phyloP scores from a whole-genome alignment of 1,140 invertebrate genomes.

The Lithobius niger region DNA sequence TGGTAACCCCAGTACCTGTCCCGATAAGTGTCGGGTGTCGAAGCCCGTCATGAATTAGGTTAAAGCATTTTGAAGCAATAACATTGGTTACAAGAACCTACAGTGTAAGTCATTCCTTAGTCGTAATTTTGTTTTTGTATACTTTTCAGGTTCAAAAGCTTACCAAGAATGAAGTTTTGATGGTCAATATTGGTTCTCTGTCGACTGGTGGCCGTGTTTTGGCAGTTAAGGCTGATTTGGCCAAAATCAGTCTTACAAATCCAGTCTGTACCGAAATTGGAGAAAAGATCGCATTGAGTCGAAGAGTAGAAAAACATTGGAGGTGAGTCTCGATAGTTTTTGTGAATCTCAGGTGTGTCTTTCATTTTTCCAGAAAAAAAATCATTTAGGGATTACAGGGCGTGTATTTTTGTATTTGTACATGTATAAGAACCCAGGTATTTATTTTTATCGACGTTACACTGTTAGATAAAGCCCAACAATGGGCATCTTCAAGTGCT shows the following conservation, averaged over 20 bases:
- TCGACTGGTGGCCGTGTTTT: constrained; percentile 94
- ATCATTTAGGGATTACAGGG: neutral
- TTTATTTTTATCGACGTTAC: neutral
- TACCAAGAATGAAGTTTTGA: constrained; percentile 73
- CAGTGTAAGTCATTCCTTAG: neutral
- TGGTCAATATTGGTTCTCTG: constrained; percentile 98
- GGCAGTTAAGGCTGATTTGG: constrained; percentile 93
- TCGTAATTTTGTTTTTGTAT: neutral
- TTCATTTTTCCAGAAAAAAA: constrained; percentile 1
- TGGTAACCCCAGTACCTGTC: neutral
- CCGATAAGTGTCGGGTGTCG: neutral
- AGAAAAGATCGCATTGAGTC: constrained; percentile 95
- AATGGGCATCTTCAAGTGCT: neutral
- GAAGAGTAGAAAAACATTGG: constrained; percentile 99
- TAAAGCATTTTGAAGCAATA: neutral
- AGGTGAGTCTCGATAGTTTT: constrained; percentile 42
- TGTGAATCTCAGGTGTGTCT: constrained; percentile 9
- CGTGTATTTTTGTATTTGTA: constrained; percentile 3
- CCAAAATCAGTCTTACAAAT: constrained; percentile 91
- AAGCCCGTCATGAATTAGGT: neutral
- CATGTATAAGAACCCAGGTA: neutral
- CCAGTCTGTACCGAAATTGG: constrained; percentile 98
- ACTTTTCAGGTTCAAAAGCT: constrained; percentile 49
- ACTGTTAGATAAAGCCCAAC: neutral
- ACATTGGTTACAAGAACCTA: too few relatives aligned